Evolutionary conservation across 2,113 vertebrate species (phyloP).

Genomic region (Amphiprion ocellaris): DNA sequence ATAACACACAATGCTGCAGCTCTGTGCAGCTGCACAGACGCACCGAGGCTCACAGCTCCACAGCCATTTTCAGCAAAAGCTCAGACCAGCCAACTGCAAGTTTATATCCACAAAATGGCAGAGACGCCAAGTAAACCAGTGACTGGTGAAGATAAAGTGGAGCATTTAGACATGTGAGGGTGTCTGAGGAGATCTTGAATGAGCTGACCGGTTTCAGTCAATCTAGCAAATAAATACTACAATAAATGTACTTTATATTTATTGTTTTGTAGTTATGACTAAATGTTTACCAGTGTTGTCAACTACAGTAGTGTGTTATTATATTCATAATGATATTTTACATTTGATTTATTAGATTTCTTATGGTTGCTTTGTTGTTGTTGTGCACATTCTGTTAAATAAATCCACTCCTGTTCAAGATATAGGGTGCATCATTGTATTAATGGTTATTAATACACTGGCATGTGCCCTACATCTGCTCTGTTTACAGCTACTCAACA

Average conservation of each 20-base stretch:
- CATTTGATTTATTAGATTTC: no score
- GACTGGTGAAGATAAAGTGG: slow-evolving; percentile 9
- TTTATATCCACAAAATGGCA: not conserved
- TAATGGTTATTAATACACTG: not conserved
- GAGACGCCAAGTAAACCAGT: not conserved
- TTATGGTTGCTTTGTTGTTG: not conserved
- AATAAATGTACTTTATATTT: no score
- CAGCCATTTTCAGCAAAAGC: not conserved
- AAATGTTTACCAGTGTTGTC: not conserved
- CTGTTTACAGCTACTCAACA: slow-evolving; percentile 65
- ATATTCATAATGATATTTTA: no score
- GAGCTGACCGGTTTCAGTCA: fast-evolving
- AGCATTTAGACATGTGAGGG: not conserved
- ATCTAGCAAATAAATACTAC: no score
- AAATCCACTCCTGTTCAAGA: no score
- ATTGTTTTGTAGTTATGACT: not conserved
- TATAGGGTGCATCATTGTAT: no score
- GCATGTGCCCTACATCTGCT: slow-evolving; percentile 60
- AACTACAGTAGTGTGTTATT: no score
- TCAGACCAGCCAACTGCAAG: slow-evolving; percentile 6
- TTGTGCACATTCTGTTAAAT: not conserved
- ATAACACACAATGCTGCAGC: not conserved
- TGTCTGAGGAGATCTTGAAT: not conserved
- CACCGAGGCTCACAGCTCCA: not conserved
- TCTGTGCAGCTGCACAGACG: not conserved